A percentile compares a stretch with the other conserved stretches of the same genome.
These are phyloP conservation scores for Aldrovandia affinis DNA, from an alignment of 2,797 vertebrate genomes.

Conservation along the genomic window DNA sequence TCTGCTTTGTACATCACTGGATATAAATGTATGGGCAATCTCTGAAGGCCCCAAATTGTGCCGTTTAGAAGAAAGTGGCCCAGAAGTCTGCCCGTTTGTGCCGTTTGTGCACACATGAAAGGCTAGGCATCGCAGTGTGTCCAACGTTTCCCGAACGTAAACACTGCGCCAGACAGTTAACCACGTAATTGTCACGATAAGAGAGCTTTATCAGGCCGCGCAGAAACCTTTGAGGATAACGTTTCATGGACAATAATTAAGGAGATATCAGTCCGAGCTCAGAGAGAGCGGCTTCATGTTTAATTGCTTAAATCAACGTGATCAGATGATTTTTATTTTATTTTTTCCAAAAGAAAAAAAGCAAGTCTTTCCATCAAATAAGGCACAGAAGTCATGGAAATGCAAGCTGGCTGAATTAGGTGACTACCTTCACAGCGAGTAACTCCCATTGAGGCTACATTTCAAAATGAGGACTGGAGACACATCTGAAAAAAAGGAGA, in stretches of 20 bases:
- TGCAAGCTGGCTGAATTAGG: constrained; percentile 64
- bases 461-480: constrained; percentile 53
- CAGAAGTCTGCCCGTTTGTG: constrained; percentile 61
- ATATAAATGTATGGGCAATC: constrained; percentile 52
- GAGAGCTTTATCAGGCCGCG: constrained; percentile 68
- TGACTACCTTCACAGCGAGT: constrained; percentile 57
- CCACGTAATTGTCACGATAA: constrained; percentile 76
- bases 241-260: constrained; percentile 76
- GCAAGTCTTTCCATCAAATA: constrained; percentile 67
- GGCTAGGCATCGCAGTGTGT: constrained; percentile 51
- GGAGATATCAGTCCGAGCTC: constrained; percentile 74
- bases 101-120: constrained; percentile 67
- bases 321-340: constrained; percentile 79
- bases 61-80: constrained; percentile 63
- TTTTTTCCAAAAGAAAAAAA: constrained; percentile 38
- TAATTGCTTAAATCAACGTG: constrained; percentile 82
- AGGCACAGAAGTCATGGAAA: constrained; percentile 64
- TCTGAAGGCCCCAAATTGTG: constrained; percentile 52
- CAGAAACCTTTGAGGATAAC: constrained; percentile 83
- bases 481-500: neutral
- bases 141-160: constrained; percentile 66
- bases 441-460: constrained; percentile 60
- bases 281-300: constrained; percentile 79
- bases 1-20: constrained; percentile 44
- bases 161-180: constrained; percentile 77